A percentile compares a stretch with the other conserved stretches of the same genome.
These are phyloP conservation scores for Haliclystus octoradiatus DNA, from an alignment of 30 jellyfish, hydroid and myxozoan species.

Conservation along the genomic window DNA sequence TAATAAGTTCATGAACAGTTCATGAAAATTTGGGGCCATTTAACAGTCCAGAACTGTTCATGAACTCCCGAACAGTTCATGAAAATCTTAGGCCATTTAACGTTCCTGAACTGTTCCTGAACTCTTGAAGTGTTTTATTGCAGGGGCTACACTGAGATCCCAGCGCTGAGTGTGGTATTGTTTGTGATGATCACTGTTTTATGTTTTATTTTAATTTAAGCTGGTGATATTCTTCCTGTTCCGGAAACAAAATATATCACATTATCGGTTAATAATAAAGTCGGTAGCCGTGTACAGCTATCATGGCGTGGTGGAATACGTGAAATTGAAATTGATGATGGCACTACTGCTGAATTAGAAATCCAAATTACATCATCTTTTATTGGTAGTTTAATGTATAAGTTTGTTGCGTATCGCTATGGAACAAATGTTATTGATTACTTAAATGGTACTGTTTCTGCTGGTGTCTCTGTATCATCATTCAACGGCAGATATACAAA, in stretches of 20 bases:
- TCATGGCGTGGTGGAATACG: conserved; percentile 96
- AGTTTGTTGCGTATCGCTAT: conserved; percentile 56
- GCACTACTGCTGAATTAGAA: conserved; percentile 39
- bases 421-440: conserved; percentile 80
- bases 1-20: too few species aligned
- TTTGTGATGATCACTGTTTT: not conserved
- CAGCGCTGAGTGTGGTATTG: not conserved
- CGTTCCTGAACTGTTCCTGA: too few species aligned
- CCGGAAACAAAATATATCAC: conserved; percentile 41
- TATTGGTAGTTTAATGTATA: conserved; percentile 51
- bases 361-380: conserved; percentile 59
- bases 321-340: conserved; percentile 81
- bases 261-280: conserved; percentile 69
- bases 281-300: conserved; percentile 69
- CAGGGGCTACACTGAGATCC: not conserved
- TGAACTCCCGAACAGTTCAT: too few species aligned
- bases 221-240: conserved; percentile 28
- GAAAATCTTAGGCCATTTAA: too few species aligned
- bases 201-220: conserved; percentile 5
- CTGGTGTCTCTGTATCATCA: too few species aligned
- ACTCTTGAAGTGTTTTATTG: not conserved
- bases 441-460: too few species aligned
- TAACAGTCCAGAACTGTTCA: too few species aligned
- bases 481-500: too few species aligned
- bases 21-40: too few species aligned